phyloP scores from a whole-genome alignment of 2,113 vertebrate species.

The Eptesicus fuscus region DNA sequence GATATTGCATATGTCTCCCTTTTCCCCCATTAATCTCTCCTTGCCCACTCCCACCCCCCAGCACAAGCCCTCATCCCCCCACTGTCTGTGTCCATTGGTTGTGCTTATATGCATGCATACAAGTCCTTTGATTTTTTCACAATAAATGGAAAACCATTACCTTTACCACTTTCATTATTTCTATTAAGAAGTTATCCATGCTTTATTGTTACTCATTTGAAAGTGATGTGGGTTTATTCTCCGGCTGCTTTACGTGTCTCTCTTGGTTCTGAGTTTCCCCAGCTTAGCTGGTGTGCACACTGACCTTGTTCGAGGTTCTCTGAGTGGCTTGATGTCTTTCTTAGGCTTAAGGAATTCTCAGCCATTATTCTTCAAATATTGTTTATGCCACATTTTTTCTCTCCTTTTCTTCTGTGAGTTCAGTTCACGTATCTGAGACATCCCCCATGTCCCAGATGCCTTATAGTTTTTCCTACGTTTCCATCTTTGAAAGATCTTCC shows the following conservation, averaged over 20 bases:
- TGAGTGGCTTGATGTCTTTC: background rate
- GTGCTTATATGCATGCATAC: too few species aligned
- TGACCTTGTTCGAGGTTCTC: background rate
- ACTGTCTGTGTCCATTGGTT: too few species aligned
- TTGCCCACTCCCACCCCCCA: too few species aligned
- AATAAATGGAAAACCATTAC: background rate
- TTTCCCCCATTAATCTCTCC: too few species aligned
- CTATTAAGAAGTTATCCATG: background rate
- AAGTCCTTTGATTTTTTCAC: background rate
- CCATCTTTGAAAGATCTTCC: slow-evolving; percentile 10
- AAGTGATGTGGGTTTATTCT: background rate
- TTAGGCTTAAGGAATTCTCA: background rate
- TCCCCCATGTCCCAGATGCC: background rate
- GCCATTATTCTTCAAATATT: background rate
- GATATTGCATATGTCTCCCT: too few species aligned
- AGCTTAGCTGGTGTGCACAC: background rate
- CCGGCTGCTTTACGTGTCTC: background rate
- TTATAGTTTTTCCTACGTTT: background rate
- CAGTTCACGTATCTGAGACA: background rate
- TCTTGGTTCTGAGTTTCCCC: background rate
- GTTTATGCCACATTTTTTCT: background rate
- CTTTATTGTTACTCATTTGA: slow-evolving; percentile 26
- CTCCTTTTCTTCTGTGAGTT: background rate
- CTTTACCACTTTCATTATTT: background rate
- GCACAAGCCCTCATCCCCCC: too few species aligned